These are phyloP conservation scores for Seriola aureovittata DNA, from an alignment of 2,113 vertebrate species.

Conservation along the genomic window DNA sequence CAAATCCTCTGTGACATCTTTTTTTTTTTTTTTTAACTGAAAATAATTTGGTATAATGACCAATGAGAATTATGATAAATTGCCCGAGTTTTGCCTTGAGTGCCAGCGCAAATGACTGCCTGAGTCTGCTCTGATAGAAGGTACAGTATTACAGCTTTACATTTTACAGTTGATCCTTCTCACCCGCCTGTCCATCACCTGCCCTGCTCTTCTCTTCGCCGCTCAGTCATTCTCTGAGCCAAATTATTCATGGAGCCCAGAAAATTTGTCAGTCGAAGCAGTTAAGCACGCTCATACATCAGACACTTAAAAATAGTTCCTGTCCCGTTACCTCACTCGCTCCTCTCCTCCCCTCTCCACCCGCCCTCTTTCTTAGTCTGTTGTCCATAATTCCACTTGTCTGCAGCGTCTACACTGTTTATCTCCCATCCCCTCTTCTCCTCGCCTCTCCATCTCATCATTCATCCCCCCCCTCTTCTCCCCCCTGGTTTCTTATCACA, in stretches of 20 bases:
- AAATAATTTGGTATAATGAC: slow-evolving; percentile 68
- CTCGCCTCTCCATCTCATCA: slow-evolving; percentile 54
- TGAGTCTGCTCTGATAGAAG: not conserved
- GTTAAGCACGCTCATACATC: slow-evolving; percentile 66
- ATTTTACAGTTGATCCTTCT: slow-evolving; percentile 41
- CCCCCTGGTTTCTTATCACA: slow-evolving; percentile 58
- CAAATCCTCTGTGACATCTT: slow-evolving; percentile 41
- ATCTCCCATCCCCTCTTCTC: slow-evolving; percentile 50
- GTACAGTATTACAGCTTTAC: slow-evolving; percentile 29
- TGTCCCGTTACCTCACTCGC: slow-evolving; percentile 30
- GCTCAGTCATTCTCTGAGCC: slow-evolving; percentile 32
- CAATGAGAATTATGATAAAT: slow-evolving; percentile 57
- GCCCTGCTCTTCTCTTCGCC: slow-evolving; percentile 17
- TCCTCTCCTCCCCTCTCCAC: not conserved
- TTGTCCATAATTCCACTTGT: slow-evolving; percentile 62
- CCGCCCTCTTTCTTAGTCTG: slow-evolving; percentile 12
- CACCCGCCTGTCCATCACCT: slow-evolving; percentile 58
- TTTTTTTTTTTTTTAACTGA: slow-evolving; percentile 18
- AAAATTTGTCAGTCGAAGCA: slow-evolving; percentile 53
- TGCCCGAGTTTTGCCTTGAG: slow-evolving; percentile 16
- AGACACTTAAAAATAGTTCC: slow-evolving; percentile 60
- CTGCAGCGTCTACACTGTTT: slow-evolving; percentile 41
- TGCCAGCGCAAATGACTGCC: slow-evolving; percentile 33
- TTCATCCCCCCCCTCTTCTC: slow-evolving; percentile 14
- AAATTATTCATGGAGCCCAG: slow-evolving; percentile 56